phyloP scores from a whole-genome alignment of 2,888 invertebrate species.

The Reticulitermes lucifugus region DNA sequence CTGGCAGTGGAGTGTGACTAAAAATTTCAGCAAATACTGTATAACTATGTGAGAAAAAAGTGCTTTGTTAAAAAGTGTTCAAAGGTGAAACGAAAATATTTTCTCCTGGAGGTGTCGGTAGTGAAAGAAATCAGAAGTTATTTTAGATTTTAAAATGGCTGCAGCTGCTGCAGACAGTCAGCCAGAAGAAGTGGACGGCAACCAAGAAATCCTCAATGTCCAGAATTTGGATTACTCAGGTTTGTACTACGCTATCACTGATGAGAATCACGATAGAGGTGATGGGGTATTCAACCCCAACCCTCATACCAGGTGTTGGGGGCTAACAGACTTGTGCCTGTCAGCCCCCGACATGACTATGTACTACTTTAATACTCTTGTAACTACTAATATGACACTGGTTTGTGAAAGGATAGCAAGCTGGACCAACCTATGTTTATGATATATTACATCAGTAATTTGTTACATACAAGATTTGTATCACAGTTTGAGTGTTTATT shows the following conservation, averaged over 20 bases:
- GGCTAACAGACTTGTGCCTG: no score
- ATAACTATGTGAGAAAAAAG: background rate
- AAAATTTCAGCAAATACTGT: background rate
- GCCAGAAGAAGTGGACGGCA: background rate
- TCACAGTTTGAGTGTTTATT: no score
- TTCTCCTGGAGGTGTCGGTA: background rate
- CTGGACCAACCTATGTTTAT: no score
- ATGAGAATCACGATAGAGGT: background rate
- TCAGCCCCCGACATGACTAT: no score
- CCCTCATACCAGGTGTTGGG: no score
- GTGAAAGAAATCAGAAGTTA: background rate
- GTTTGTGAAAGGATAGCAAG: no score
- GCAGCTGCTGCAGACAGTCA: background rate
- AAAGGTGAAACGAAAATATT: background rate
- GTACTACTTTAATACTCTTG: no score
- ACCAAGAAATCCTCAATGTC: background rate
- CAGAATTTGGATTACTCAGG: slow-evolving; percentile 12
- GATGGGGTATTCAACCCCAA: no score
- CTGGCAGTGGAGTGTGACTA: background rate
- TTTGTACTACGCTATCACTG: background rate
- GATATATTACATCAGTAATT: no score
- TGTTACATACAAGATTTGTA: no score
- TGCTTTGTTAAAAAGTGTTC: background rate
- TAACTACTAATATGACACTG: no score
- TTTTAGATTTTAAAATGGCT: background rate